Conservation (phyloP, 2,888 invertebrate genomes). For the Ametastegia equiseti region DNA sequence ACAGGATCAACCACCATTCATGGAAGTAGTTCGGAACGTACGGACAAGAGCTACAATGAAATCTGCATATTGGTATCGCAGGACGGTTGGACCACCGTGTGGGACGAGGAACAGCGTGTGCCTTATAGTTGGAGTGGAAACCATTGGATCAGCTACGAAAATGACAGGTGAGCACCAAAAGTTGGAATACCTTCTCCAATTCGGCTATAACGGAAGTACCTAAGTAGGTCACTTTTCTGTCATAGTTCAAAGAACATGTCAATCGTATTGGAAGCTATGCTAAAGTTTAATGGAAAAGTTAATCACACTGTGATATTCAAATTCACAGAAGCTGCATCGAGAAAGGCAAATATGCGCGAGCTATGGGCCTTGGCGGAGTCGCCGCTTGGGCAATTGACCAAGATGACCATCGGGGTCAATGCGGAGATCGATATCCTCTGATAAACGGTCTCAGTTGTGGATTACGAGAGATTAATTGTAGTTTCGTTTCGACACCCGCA, state of each 20-base stretch:
- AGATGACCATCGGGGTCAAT: conserved; percentile 84
- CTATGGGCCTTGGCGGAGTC: conserved; percentile 78
- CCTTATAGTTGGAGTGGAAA: too few species aligned
- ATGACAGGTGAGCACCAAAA: too few species aligned
- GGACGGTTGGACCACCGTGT: too few species aligned
- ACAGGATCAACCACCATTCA: too few species aligned
- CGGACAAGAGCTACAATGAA: too few species aligned
- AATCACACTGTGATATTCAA: conserved; percentile 23
- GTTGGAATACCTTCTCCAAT: too few species aligned
- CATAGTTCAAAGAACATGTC: neutral
- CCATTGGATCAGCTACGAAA: too few species aligned
- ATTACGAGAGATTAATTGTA: conserved; percentile 54
- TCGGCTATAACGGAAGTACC: too few species aligned
- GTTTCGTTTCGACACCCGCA: neutral
- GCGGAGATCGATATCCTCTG: conserved; percentile 81
- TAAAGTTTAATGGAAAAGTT: neutral
- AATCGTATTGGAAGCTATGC: neutral
- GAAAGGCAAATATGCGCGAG: conserved; percentile 69
- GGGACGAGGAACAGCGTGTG: too few species aligned
- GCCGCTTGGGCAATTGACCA: conserved; percentile 91
- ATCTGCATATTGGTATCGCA: too few species aligned
- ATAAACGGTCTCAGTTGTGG: conserved; percentile 79
- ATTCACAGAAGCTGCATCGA: conserved; percentile 74
- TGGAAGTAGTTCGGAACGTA: too few species aligned
- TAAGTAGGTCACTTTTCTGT: too few species aligned